These are phyloP conservation scores for Solenodon paradoxus DNA, from an alignment of 2,113 vertebrate genomes.

Conservation along the genomic window DNA sequence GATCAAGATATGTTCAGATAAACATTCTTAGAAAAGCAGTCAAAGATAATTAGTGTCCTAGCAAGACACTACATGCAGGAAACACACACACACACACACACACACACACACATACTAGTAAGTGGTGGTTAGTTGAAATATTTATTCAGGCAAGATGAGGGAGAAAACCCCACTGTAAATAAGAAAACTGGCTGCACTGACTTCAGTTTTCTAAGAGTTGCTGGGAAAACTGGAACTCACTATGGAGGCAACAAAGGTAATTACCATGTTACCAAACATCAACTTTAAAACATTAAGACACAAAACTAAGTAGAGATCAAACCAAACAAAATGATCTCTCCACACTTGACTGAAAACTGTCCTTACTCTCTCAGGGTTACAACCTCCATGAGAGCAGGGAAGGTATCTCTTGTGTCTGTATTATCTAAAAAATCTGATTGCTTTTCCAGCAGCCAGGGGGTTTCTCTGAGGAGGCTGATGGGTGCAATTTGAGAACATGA, in stretches of 20 bases:
- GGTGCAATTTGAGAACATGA: neutral
- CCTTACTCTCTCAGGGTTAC: neutral
- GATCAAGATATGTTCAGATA: neutral
- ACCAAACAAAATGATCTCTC: neutral
- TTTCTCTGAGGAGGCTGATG: neutral
- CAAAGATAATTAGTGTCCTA: neutral
- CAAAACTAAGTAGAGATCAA: slow-evolving; percentile 11
- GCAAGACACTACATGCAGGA: neutral
- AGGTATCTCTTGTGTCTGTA: neutral
- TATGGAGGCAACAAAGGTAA: neutral
- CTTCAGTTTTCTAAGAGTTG: neutral
- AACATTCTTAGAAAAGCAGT: neutral
- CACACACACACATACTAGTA: no score
- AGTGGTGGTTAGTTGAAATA: neutral
- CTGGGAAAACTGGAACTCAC: neutral
- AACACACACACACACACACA: no score
- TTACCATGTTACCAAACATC: neutral
- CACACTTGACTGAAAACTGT: neutral
- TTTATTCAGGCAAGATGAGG: neutral
- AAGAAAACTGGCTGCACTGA: neutral
- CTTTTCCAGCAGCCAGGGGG: neutral
- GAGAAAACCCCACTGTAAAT: neutral
- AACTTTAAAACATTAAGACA: neutral
- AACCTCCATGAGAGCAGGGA: neutral
- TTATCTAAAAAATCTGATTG: neutral